A percentile compares a stretch with the other conserved stretches of the same genome.
These are phyloP conservation scores for Epizoanthus scotinus DNA, from an alignment of 92 coral and sea anemone genomes.

Conservation along the genomic window DNA sequence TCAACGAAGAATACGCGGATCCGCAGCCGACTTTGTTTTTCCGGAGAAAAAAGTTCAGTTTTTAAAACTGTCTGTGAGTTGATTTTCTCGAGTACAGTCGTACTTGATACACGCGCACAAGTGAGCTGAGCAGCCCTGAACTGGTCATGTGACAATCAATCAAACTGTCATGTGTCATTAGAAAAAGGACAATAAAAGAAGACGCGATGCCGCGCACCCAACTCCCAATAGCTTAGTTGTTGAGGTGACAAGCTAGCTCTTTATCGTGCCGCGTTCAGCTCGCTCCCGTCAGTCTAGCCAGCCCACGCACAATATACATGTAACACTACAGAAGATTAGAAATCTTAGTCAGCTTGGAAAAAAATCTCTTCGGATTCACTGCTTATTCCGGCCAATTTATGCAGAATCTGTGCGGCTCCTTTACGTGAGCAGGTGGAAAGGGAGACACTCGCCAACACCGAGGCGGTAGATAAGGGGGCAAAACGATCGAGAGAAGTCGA, in stretches of 20 bases:
- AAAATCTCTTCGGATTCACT: slow-evolving; percentile 21
- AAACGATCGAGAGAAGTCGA: slow-evolving; percentile 38
- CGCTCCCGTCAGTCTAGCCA: slow-evolving; percentile 12
- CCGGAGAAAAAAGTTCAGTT: slow-evolving; percentile 13
- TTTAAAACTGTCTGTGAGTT: neutral
- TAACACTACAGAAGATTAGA: slow-evolving; percentile 30
- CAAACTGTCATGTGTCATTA: slow-evolving; percentile 99
- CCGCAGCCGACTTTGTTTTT: neutral
- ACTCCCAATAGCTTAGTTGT: slow-evolving; percentile 95
- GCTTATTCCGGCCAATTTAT: slow-evolving; percentile 48
- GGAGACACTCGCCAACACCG: slow-evolving; percentile 41
- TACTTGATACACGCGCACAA: slow-evolving; percentile 73
- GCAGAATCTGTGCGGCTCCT: slow-evolving; percentile 41
- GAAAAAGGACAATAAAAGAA: slow-evolving; percentile 77
- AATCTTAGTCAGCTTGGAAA: slow-evolving; percentile 18
- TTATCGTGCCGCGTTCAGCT: slow-evolving; percentile 20
- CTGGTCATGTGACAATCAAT: slow-evolving; percentile 99
- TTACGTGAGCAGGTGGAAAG: slow-evolving; percentile 44
- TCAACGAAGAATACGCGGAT: slow-evolving; percentile 1
- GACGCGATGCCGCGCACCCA: slow-evolving; percentile 82
- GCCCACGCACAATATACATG: slow-evolving; percentile 31
- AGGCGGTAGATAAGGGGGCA: slow-evolving; percentile 46
- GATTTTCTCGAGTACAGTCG: slow-evolving; percentile 15
- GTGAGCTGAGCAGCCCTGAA: slow-evolving; percentile 51
- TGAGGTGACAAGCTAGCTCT: slow-evolving; percentile 86